phyloP scores from a whole-genome alignment of 92 coral and sea anemone genomes.

The Porites divaricata region DNA sequence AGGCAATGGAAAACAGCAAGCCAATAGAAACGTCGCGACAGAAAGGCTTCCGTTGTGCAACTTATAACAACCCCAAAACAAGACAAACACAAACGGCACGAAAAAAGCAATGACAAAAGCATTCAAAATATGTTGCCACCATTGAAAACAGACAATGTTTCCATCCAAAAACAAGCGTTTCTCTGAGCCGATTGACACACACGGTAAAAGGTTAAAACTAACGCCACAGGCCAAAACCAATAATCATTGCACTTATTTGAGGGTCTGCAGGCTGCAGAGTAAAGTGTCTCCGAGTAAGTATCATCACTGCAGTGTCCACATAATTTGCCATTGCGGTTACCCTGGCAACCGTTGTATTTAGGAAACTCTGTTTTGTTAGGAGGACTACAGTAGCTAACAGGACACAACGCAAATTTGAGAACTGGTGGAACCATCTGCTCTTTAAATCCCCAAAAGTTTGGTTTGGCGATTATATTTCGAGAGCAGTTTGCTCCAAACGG shows the following conservation, averaged over 20 bases:
- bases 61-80: slow-evolving; percentile 70
- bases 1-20: slow-evolving; percentile 71
- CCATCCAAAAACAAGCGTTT: slow-evolving; percentile 68
- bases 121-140: slow-evolving; percentile 78
- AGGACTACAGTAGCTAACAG: no score
- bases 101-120: slow-evolving; percentile 38
- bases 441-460: no score
- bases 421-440: no score
- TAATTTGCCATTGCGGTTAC: slow-evolving; percentile 61
- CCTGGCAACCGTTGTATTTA: slow-evolving; percentile 15
- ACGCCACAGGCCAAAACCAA: no score
- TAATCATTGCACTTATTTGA: no score
- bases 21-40: slow-evolving; percentile 46
- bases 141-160: slow-evolving; percentile 64
- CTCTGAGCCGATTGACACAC: slow-evolving; percentile 62
- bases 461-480: no score
- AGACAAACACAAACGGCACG: slow-evolving; percentile 60
- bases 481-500: no score
- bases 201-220: slow-evolving; percentile 46
- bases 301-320: slow-evolving; percentile 68
- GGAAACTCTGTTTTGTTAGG: not conserved
- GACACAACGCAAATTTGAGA: no score
- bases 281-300: slow-evolving; percentile 36
- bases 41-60: slow-evolving; percentile 58
- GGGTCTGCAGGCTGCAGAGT: no score